Evolutionary conservation across 2,888 invertebrate genomes (phyloP).

Genomic region (Drosophila prolongata): DNA sequence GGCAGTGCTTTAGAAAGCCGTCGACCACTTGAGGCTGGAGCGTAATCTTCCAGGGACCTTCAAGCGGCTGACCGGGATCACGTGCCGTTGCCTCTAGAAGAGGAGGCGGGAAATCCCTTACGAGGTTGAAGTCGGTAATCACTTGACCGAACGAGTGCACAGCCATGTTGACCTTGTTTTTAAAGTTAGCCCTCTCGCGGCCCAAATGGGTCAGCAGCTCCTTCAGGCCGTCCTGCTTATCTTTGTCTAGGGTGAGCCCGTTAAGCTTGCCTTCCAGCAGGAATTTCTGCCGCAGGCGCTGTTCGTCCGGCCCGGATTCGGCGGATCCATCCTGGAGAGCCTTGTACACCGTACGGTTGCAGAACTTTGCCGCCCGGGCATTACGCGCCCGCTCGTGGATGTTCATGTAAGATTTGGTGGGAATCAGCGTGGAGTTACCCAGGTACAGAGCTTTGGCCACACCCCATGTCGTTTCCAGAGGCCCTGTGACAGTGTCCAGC

Average conservation of each 20-base stretch:
- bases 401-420: constrained; percentile 90
- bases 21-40: constrained; percentile 90
- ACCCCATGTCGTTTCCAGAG: constrained; percentile 94
- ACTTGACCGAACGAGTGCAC: constrained; percentile 88
- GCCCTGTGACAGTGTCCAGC: constrained; percentile 89
- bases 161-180: constrained; percentile 88
- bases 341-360: constrained; percentile 85
- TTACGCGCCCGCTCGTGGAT: constrained; percentile 92
- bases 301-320: constrained; percentile 76
- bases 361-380: constrained; percentile 90
- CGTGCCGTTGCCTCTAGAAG: constrained; percentile 88
- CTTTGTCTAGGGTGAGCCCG: constrained; percentile 89
- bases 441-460: constrained; percentile 93
- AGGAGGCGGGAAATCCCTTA: constrained; percentile 90
- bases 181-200: constrained; percentile 87
- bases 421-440: constrained; percentile 92
- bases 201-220: constrained; percentile 86
- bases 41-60: constrained; percentile 94
- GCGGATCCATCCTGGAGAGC: constrained; percentile 47
- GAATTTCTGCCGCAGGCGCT: constrained; percentile 90
- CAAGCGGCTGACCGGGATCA: constrained; percentile 86
- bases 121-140: constrained; percentile 88
- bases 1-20: constrained; percentile 93
- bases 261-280: constrained; percentile 92
- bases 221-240: constrained; percentile 86